phyloP scores from a whole-genome alignment of 2,113 vertebrate species.

The Ivindomyrus marchei region DNA sequence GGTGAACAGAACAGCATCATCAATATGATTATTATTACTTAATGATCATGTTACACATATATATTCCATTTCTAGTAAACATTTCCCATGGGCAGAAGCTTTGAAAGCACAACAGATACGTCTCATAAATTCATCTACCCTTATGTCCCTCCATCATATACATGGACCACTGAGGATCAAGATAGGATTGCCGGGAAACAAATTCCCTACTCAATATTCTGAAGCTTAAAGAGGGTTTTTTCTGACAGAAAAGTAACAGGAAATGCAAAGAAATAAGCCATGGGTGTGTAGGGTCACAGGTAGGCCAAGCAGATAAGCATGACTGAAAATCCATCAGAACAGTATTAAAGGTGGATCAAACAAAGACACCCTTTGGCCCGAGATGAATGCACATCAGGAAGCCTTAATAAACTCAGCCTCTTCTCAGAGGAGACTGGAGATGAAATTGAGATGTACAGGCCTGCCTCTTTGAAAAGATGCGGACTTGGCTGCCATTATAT shows the following conservation, averaged over 20 bases:
- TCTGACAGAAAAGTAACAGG: neutral
- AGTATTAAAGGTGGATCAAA: constrained; percentile 32
- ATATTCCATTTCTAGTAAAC: neutral
- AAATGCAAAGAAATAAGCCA: neutral
- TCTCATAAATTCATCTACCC: neutral
- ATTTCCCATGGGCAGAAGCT: neutral
- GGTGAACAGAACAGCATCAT: neutral
- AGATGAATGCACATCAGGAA: neutral
- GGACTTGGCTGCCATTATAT: constrained; percentile 3
- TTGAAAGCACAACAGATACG: neutral
- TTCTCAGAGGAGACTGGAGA: constrained; percentile 27
- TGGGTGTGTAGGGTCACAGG: neutral
- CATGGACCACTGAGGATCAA: neutral
- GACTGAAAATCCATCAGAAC: constrained; percentile 32
- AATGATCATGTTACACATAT: neutral
- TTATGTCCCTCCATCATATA: neutral
- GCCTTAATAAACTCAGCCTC: constrained; percentile 29
- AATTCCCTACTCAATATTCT: neutral
- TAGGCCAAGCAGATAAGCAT: neutral
- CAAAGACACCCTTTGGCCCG: constrained; percentile 24
- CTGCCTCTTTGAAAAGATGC: constrained; percentile 19
- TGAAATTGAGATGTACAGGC: neutral
- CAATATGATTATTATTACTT: neutral
- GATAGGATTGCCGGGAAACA: neutral
- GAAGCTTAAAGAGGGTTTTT: neutral